phyloP scores from a whole-genome alignment of 1,140 invertebrate species.

The Lutraria rhynchaena region DNA sequence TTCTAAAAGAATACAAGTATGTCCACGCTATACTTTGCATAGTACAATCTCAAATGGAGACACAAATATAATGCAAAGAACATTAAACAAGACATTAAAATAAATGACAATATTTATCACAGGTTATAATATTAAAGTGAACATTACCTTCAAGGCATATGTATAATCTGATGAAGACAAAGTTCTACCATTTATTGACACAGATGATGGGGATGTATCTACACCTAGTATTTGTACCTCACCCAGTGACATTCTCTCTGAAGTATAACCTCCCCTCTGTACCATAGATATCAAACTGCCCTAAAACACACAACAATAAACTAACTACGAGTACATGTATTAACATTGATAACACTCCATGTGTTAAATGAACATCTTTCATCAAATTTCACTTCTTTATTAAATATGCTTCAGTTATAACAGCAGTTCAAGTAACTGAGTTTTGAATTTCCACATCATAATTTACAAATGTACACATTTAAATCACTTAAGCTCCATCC shows the following conservation, averaged over 20 bases:
- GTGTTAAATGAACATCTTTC: no score
- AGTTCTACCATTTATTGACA: slow-evolving; percentile 28
- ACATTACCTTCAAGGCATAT: slow-evolving; percentile 41
- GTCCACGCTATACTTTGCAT: neutral
- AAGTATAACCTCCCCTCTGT: slow-evolving; percentile 1
- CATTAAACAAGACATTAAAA: neutral
- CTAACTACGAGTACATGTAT: no score
- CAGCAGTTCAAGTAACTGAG: no score
- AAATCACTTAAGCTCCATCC: no score
- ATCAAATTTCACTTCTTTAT: no score
- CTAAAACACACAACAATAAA: slow-evolving; percentile 22
- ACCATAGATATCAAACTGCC: slow-evolving; percentile 10
- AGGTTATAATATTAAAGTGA: neutral
- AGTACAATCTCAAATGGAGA: neutral
- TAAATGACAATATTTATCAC: neutral
- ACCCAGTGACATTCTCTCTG: slow-evolving; percentile 32
- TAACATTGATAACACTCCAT: no score
- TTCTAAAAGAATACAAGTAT: neutral
- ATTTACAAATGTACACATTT: no score
- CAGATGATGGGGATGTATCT: slow-evolving; percentile 11
- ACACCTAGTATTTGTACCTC: slow-evolving; percentile 36
- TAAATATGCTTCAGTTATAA: no score
- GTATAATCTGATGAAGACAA: slow-evolving; percentile 7
- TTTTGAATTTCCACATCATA: no score
- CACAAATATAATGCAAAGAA: neutral